phyloP scores from a whole-genome alignment of 2,888 invertebrate genomes.

The Callinectes sapidus region DNA sequence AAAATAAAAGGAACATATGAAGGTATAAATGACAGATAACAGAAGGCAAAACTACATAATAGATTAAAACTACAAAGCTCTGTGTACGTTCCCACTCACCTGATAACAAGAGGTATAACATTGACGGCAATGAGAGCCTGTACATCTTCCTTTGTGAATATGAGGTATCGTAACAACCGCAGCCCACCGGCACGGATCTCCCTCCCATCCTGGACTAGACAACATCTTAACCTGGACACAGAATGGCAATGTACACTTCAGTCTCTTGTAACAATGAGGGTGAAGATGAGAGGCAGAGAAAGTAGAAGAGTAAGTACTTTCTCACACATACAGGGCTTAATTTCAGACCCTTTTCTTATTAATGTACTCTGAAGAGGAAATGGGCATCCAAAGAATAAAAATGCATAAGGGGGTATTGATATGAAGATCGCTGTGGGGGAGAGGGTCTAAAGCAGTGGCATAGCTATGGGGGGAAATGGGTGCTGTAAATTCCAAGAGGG shows the following conservation, averaged over 20 bases:
- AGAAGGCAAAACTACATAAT: not conserved
- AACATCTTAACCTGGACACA: constrained; percentile 86
- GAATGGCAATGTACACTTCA: not conserved
- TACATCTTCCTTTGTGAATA: constrained; percentile 79
- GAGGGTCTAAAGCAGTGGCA: too few relatives aligned
- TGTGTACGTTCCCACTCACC: constrained; percentile 39
- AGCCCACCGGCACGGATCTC: constrained; percentile 92
- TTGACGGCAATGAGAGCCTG: constrained; percentile 69
- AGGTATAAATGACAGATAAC: not conserved
- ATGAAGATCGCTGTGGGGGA: too few relatives aligned
- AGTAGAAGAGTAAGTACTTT: too few relatives aligned
- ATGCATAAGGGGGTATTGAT: too few relatives aligned
- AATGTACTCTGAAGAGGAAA: too few relatives aligned
- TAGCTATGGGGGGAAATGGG: too few relatives aligned
- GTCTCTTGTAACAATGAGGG: not conserved
- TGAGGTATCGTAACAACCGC: constrained; percentile 89
- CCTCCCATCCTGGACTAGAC: constrained; percentile 89
- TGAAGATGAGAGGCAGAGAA: too few relatives aligned
- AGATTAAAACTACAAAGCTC: not conserved
- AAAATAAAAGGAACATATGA: not conserved
- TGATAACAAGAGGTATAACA: constrained; percentile 68
- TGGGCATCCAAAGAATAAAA: too few relatives aligned
- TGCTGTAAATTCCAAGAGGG: too few relatives aligned
- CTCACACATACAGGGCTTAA: too few relatives aligned
- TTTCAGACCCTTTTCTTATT: too few relatives aligned